Conservation (phyloP, 2,888 invertebrate genomes). For the Halictus quadricinctus region DNA sequence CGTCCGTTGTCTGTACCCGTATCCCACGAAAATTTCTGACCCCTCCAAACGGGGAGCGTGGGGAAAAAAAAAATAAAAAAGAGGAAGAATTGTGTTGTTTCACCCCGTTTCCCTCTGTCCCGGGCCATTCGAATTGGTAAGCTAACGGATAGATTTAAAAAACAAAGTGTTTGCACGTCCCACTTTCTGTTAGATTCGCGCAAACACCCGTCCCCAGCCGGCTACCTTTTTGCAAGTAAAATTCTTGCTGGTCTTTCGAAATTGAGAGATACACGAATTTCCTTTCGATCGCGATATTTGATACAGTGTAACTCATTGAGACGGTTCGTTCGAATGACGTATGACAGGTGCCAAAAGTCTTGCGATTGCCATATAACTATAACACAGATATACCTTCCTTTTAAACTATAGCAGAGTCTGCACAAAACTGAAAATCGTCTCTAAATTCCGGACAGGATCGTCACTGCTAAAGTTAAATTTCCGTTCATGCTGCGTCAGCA, state of each 20-base stretch:
- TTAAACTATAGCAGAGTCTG: no score
- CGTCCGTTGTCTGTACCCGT: slow-evolving; percentile 17
- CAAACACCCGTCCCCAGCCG: neutral
- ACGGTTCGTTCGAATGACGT: neutral
- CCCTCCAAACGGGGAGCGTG: neutral
- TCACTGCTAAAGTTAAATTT: neutral
- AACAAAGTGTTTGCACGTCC: neutral
- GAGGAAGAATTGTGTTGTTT: neutral
- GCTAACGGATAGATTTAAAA: slow-evolving; percentile 12
- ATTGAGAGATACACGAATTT: neutral
- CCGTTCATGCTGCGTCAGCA: neutral
- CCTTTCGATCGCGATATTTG: neutral
- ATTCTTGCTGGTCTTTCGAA: neutral
- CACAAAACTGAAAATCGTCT: no score
- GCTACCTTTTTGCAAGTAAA: neutral
- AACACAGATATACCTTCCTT: no score
- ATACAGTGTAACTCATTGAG: neutral
- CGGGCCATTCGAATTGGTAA: slow-evolving; percentile 12
- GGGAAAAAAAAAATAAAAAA: neutral
- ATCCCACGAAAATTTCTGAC: slow-evolving; percentile 1
- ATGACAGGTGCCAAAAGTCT: no score
- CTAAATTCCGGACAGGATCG: no score
- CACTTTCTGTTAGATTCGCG: slow-evolving; percentile 8
- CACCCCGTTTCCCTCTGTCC: neutral
- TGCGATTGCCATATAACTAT: no score